These are phyloP conservation scores for Antennarius maculatus DNA, from an alignment of 2,797 vertebrate genomes.

Conservation along the genomic window DNA sequence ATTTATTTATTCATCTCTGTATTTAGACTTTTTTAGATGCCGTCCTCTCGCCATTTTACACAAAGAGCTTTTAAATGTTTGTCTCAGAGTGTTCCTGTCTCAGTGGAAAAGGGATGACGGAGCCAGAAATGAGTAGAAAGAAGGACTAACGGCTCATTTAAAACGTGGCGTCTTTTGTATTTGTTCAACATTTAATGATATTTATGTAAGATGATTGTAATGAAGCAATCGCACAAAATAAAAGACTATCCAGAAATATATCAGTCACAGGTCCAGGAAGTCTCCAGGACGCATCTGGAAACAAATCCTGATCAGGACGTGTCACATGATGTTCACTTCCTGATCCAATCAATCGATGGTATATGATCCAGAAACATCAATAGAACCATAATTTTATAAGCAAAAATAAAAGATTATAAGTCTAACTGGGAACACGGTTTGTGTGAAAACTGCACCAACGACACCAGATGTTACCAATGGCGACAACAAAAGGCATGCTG, in stretches of 20 bases:
- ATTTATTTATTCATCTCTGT: conserved; percentile 84
- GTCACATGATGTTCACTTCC: conserved; percentile 52
- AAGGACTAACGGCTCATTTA: conserved; percentile 73
- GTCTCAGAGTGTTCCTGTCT: conserved; percentile 62
- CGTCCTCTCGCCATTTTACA: conserved; percentile 70
- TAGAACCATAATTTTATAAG: conserved; percentile 25
- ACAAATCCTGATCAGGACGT: conserved; percentile 37
- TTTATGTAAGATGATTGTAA: conserved; percentile 23
- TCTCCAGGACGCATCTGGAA: conserved; percentile 24
- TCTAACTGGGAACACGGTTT: conserved; percentile 22
- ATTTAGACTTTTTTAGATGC: conserved; percentile 71
- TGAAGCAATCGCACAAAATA: conserved; percentile 11
- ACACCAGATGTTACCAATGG: conserved; percentile 66
- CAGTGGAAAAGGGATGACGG: conserved; percentile 63
- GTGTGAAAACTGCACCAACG: conserved; percentile 48
- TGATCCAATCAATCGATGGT: conserved; percentile 70
- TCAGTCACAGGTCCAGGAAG: conserved; percentile 25
- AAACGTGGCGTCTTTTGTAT: conserved; percentile 42
- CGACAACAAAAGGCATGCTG: conserved; percentile 72
- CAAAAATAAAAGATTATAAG: conserved; percentile 24
- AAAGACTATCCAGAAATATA: conserved; percentile 20
- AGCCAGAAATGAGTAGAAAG: conserved; percentile 69
- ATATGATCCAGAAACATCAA: conserved; percentile 33
- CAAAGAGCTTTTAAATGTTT: conserved; percentile 81
- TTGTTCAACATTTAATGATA: conserved; percentile 55